These are phyloP conservation scores for Propithecus deckenii DNA, from an alignment of 2,797 vertebrate species.

Conservation along the genomic window DNA sequence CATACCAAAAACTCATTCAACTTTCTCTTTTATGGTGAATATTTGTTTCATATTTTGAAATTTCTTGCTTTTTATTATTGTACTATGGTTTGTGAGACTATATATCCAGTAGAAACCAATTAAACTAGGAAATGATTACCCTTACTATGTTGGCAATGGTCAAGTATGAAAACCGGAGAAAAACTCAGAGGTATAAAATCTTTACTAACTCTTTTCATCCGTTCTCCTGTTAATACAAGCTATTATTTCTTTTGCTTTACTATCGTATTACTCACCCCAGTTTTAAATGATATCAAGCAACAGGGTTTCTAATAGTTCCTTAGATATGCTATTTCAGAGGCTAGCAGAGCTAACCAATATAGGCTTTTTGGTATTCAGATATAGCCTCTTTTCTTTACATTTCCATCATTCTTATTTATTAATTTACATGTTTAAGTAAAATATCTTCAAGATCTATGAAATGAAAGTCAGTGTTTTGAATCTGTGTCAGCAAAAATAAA, in stretches of 20 bases:
- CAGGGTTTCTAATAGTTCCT: conserved; percentile 69
- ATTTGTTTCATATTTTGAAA: conserved; percentile 1
- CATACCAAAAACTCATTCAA: background rate
- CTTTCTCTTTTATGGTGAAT: background rate
- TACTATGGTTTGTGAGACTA: background rate
- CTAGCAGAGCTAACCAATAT: background rate
- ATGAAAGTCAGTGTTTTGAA: conserved; percentile 18
- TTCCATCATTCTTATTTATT: conserved; percentile 32
- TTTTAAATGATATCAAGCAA: conserved; percentile 71
- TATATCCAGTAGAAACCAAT: background rate
- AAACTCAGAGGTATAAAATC: background rate
- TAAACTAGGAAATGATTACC: background rate
- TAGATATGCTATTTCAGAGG: background rate
- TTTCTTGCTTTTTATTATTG: conserved; percentile 5
- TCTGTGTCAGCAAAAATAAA: background rate
- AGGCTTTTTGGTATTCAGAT: background rate
- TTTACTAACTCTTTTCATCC: background rate
- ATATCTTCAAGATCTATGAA: background rate
- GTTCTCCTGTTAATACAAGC: background rate
- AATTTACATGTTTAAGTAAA: conserved; percentile 44
- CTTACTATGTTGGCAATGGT: background rate
- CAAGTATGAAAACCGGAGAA: background rate
- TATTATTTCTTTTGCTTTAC: background rate
- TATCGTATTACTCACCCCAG: conserved; percentile 55
- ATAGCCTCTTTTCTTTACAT: background rate